Evolutionary conservation across 2,888 invertebrate genomes (phyloP).

Genomic region (Nebria brevicollis): DNA sequence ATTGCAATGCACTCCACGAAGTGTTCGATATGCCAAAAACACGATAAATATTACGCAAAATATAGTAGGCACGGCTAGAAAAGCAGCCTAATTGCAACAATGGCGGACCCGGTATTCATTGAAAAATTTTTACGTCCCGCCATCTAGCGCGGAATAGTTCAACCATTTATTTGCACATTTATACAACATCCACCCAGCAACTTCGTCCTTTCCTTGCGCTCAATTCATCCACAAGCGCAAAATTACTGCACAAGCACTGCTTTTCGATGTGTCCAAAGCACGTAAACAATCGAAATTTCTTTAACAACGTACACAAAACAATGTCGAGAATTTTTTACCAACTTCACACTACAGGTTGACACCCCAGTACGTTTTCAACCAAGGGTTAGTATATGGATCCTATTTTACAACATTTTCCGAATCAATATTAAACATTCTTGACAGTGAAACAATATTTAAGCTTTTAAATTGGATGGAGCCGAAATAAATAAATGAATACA

Average conservation of each 20-base stretch:
- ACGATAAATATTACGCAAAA: constrained; percentile 56
- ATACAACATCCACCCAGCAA: not conserved
- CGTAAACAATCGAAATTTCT: constrained; percentile 19
- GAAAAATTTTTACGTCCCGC: constrained; percentile 53
- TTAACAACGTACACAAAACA: constrained; percentile 17
- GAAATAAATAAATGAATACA: not conserved
- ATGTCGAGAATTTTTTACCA: constrained; percentile 19
- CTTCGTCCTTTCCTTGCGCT: not conserved
- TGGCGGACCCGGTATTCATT: constrained; percentile 63
- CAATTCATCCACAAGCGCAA: not conserved
- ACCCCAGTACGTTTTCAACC: not conserved
- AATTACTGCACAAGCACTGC: not conserved
- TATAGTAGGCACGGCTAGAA: constrained; percentile 59
- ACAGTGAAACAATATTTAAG: constrained; percentile 4
- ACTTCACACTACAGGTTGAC: constrained; percentile 25
- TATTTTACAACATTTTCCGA: constrained; percentile 17
- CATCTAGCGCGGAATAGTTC: constrained; percentile 55
- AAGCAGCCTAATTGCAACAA: constrained; percentile 61
- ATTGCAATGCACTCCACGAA: constrained; percentile 27
- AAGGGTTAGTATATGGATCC: constrained; percentile 24
- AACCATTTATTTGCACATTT: constrained; percentile 15
- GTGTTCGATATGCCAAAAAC: constrained; percentile 48
- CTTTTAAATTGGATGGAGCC: no score
- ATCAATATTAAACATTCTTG: constrained; percentile 39
- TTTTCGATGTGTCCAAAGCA: constrained; percentile 23